These are phyloP conservation scores for Megalops cyprinoides DNA, from an alignment of 2,797 vertebrate species.

Conservation along the genomic window DNA sequence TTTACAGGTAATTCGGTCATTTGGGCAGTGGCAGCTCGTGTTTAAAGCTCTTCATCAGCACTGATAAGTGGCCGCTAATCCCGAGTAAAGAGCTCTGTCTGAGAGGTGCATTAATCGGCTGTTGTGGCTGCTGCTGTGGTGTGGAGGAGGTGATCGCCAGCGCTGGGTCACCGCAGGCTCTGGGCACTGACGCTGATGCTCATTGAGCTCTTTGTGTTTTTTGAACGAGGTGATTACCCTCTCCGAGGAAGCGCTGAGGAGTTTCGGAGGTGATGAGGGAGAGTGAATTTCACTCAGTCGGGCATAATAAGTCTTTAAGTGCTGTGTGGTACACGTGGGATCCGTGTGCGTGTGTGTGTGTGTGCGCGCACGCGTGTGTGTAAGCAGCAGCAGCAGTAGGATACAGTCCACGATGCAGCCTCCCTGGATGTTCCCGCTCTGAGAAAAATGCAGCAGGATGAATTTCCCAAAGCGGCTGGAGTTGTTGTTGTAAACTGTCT, in stretches of 20 bases:
- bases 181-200: no score
- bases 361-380: background rate
- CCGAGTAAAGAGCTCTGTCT: background rate
- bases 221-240: background rate
- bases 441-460: conserved; percentile 92
- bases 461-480: conserved; percentile 95
- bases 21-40: background rate
- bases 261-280: background rate
- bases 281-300: background rate
- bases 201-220: background rate
- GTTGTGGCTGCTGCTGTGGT: background rate
- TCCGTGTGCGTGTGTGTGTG: background rate
- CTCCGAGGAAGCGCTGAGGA: background rate
- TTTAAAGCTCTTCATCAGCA: background rate
- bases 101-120: background rate
- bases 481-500: conserved; percentile 96
- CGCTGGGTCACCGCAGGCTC: no score
- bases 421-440: conserved; percentile 89
- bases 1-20: background rate
- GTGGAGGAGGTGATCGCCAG: background rate
- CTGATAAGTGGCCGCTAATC: background rate
- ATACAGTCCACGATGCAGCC: conserved; percentile 93
- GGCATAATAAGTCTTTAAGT: background rate
- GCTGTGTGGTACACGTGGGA: background rate
- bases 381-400: conserved; percentile 60